phyloP scores from a whole-genome alignment of 37 sponge, comb jelly and placozoan species.

The Oscarella lobularis region DNA sequence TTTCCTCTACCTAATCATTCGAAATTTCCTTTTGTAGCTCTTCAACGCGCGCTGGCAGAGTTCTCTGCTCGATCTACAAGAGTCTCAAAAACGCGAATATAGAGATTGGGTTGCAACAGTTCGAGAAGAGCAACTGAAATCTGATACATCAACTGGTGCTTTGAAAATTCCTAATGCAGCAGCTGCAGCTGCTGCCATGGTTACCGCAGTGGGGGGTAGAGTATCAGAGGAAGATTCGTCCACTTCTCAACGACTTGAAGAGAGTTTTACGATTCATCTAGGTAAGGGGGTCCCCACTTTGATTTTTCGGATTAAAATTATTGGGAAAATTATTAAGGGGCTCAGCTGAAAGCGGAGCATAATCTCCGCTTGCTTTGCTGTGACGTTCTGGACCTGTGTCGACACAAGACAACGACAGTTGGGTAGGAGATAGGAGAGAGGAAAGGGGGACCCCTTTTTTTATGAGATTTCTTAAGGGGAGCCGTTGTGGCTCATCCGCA shows the following conservation, averaged over 20 bases:
- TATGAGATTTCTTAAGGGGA: too few relatives aligned
- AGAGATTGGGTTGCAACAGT: slow-evolving; percentile 48
- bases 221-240: too few relatives aligned
- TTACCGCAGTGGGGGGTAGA: too few relatives aligned
- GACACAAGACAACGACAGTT: neutral
- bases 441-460: too few relatives aligned
- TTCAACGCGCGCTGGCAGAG: slow-evolving; percentile 27
- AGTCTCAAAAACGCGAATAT: slow-evolving; percentile 54
- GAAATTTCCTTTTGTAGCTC: neutral
- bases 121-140: slow-evolving; percentile 31
- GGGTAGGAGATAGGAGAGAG: too few relatives aligned
- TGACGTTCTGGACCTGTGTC: slow-evolving; percentile 57
- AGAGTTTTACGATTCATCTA: slow-evolving; percentile 82
- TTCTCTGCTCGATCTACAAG: slow-evolving; percentile 35
- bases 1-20: neutral
- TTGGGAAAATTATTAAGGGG: slow-evolving; percentile 33
- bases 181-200: too few relatives aligned
- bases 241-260: slow-evolving; percentile 40
- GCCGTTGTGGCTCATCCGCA: slow-evolving; percentile 54
- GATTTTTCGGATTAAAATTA: neutral
- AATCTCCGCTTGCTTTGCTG: slow-evolving; percentile 64
- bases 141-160: too few relatives aligned
- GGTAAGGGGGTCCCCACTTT: slow-evolving; percentile 20
- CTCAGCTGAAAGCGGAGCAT: slow-evolving; percentile 83
- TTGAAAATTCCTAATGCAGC: too few relatives aligned